Conservation (phyloP, 2,797 vertebrate genomes). For the Megalops cyprinoides region DNA sequence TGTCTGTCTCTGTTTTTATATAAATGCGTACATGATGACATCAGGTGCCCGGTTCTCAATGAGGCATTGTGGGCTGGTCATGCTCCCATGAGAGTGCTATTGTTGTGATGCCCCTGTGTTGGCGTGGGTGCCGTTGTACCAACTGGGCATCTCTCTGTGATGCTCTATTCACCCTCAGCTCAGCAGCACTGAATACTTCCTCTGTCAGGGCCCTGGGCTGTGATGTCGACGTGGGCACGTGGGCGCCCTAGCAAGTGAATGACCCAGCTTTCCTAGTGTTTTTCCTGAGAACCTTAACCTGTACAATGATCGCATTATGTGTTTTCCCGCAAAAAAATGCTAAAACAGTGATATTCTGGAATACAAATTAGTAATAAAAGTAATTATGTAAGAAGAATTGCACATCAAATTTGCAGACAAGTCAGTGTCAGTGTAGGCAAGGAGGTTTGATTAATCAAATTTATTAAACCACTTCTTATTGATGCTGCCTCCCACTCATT, state of each 20-base stretch:
- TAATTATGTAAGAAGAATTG: neutral
- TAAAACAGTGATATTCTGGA: neutral
- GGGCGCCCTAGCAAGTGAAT: neutral
- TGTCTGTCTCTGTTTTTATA: neutral
- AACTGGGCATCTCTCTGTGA: slow-evolving; percentile 30
- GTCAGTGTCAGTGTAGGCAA: neutral
- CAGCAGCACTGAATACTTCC: slow-evolving; percentile 13
- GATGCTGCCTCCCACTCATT: neutral
- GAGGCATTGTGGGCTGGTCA: slow-evolving; percentile 29
- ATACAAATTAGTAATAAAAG: neutral
- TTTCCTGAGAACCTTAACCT: neutral
- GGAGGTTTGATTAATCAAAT: neutral
- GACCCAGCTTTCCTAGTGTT: neutral
- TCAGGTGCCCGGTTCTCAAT: slow-evolving; percentile 46
- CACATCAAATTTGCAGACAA: too few relatives aligned
- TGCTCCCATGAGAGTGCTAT: slow-evolving; percentile 25
- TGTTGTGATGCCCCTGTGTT: slow-evolving; percentile 33
- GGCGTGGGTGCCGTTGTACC: slow-evolving; percentile 34
- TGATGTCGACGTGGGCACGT: slow-evolving; percentile 3
- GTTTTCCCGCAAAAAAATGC: neutral
- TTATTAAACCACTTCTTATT: neutral
- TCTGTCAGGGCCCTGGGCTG: slow-evolving; percentile 25
- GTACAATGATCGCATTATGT: neutral
- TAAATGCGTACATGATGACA: slow-evolving; percentile 13
- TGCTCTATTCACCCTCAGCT: slow-evolving; percentile 20